Base-by-base conservation (phyloP, 2,888 invertebrate genomes). In the Tanypteryx hageni region DNA sequence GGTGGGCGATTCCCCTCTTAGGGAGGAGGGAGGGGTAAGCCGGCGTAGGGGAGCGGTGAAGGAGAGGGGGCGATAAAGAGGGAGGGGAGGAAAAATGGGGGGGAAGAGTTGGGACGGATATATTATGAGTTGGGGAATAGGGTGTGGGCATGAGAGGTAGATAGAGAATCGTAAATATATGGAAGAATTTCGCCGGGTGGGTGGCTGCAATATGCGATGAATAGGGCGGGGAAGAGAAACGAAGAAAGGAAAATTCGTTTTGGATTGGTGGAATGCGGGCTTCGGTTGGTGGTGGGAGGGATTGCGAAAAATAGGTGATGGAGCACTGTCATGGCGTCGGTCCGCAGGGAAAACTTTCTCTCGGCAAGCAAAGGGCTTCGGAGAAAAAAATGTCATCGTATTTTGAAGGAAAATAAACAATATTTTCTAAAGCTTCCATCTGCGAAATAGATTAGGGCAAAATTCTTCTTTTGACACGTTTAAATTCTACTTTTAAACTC, bases 271-370 rank as follows among this genome's bases (percentile, higher is more conserved):
- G n/a, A 10, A 13, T 14, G 22, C 22, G 22, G 76, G 44, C 44
- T 1, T 44, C 44, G 44, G 1, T 44, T 44, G 44, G 44, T 1
- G 44, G 44, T 5, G 1, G 44, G 44, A 44, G 44, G 64, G 64
- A 64, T 7, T 64, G 76, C 44, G 22, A 22, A 27, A n/a, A 68
- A 76, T 27, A 76, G 76, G 27, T 27, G 27, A 27, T 9, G 76
- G 27, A 76, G 22, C 22, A 76, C 76, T 76, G 76, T 76, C 76
- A 76, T 76, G 76, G 76, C 10, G 76, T 76, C 76, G 18, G 22
- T 76, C 76, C 76, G 76, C 11, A 27, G 76, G 76, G 76, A 76
- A 76, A 76, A 76, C 76, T 76, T 76, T 76, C 76, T 76, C 76
- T 18, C 18, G 18, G 18, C 18, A 8, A 22, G 22, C 9, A 22